A percentile compares a stretch with the other conserved stretches of the same genome.
phyloP scores from a whole-genome alignment of 1,140 invertebrate genomes.

The Tetramorium alpestre region DNA sequence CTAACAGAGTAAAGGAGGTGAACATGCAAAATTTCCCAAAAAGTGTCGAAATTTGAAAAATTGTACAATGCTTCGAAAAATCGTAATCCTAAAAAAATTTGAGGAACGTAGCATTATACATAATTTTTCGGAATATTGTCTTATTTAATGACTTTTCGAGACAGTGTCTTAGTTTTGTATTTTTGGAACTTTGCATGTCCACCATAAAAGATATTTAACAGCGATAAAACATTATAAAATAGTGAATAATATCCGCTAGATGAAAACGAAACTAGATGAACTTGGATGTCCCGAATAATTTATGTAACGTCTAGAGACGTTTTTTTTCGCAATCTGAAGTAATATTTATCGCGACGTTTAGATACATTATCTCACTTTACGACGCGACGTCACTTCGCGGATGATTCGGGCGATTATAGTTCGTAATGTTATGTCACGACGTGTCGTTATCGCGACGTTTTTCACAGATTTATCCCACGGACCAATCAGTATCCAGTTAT shows the following conservation, averaged over 20 bases:
- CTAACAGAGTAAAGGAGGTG: too few species aligned
- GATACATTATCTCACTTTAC: neutral
- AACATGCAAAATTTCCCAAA: too few species aligned
- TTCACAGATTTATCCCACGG: conserved; percentile 93
- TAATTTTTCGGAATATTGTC: too few species aligned
- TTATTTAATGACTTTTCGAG: too few species aligned
- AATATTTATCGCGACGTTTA: neutral
- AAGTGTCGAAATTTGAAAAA: too few species aligned
- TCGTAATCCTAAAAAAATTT: too few species aligned
- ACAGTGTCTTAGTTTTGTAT: too few species aligned
- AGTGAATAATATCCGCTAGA: neutral
- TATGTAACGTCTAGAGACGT: neutral
- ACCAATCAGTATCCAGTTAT: conserved; percentile 95
- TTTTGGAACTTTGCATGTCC: too few species aligned
- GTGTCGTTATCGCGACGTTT: neutral
- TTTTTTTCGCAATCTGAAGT: neutral
- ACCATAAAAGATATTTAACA: neutral
- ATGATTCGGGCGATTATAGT: neutral
- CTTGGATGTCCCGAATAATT: neutral
- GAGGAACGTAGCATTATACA: too few species aligned
- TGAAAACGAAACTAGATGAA: neutral
- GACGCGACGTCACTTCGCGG: neutral
- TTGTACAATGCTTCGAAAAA: too few species aligned
- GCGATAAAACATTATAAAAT: neutral
- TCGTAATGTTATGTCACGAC: neutral